A percentile compares a stretch with the other conserved stretches of the same genome.
Conservation (phyloP, 2,113 vertebrate species). For the Pangasianodon hypophthalmus region DNA sequence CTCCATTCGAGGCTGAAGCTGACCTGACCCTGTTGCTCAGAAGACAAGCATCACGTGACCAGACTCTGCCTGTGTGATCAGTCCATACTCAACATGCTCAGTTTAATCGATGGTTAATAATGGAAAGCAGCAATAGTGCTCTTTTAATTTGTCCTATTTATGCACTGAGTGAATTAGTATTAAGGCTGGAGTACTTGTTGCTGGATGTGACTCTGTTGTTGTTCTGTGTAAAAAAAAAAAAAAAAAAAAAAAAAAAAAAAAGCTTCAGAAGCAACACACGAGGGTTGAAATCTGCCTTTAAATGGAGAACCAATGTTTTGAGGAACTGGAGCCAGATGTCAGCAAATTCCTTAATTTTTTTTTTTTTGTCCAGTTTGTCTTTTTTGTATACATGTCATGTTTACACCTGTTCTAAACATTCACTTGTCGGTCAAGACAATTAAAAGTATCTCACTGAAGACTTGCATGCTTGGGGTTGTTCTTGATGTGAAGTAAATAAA, state of each 20-base stretch:
- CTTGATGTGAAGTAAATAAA: not conserved
- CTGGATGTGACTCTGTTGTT: not conserved
- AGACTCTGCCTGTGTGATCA: not conserved
- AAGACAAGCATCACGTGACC: conserved; percentile 29
- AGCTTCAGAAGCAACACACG: not conserved
- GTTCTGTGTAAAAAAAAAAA: too few species aligned
- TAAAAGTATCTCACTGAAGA: conserved; percentile 27
- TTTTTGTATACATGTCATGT: not conserved
- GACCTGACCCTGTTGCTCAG: conserved; percentile 8
- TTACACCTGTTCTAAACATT: conserved; percentile 26
- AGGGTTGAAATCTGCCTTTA: conserved; percentile 18
- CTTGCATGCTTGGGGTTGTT: not conserved
- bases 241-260: too few species aligned
- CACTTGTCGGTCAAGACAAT: conserved; percentile 12
- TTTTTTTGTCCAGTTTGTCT: not conserved
- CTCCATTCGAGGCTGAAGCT: conserved; percentile 36
- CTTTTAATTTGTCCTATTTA: not conserved
- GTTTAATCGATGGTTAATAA: conserved; percentile 1
- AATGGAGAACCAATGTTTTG: not conserved
- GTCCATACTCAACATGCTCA: conserved; percentile 14
- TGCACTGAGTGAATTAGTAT: conserved; percentile 1
- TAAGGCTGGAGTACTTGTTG: not conserved
- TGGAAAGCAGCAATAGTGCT: conserved; percentile 8
- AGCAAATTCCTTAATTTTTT: conserved; percentile 18
- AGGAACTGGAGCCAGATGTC: conserved; percentile 3